Percentiles rank a stretch among this genome's conserved stretches.
Evolutionary conservation across 1,140 invertebrate species (phyloP).

Genomic region (Aradophagus sp.): DNA sequence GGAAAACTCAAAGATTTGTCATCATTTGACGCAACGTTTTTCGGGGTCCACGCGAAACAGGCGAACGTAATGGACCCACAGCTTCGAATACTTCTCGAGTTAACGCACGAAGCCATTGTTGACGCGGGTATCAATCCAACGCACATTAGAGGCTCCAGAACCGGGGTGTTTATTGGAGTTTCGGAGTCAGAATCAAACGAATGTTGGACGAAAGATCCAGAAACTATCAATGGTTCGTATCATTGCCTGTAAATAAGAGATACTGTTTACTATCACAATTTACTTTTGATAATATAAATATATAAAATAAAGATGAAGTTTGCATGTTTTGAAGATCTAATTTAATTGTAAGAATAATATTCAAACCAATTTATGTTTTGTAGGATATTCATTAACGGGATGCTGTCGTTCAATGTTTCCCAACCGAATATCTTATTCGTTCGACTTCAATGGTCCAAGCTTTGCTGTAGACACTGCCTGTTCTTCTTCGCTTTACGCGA

Average conservation of each 20-base stretch:
- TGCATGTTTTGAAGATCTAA: too few species aligned
- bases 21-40: constrained; percentile 94
- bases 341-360: too few species aligned
- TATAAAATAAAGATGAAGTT: too few species aligned
- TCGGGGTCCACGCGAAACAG: constrained; percentile 94
- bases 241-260: too few species aligned
- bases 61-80: constrained; percentile 97
- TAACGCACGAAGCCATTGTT: constrained; percentile 95
- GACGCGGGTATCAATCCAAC: constrained; percentile 93
- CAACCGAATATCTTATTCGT: constrained; percentile 95
- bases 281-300: too few species aligned
- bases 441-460: constrained; percentile 94
- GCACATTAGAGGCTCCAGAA: constrained; percentile 86
- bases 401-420: constrained; percentile 96
- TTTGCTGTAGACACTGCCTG: constrained; percentile 96
- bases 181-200: constrained; percentile 91
- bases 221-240: constrained; percentile 83
- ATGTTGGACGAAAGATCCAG: constrained; percentile 83
- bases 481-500: constrained; percentile 91
- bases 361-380: too few species aligned
- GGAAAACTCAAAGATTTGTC: constrained; percentile 93
- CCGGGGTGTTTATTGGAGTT: constrained; percentile 93
- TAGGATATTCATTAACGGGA: constrained; percentile 90
- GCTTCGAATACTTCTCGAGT: constrained; percentile 90
- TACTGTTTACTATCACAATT: too few species aligned